These are phyloP conservation scores for Lineus longissimus DNA, from an alignment of 1,140 invertebrate genomes.

Conservation along the genomic window DNA sequence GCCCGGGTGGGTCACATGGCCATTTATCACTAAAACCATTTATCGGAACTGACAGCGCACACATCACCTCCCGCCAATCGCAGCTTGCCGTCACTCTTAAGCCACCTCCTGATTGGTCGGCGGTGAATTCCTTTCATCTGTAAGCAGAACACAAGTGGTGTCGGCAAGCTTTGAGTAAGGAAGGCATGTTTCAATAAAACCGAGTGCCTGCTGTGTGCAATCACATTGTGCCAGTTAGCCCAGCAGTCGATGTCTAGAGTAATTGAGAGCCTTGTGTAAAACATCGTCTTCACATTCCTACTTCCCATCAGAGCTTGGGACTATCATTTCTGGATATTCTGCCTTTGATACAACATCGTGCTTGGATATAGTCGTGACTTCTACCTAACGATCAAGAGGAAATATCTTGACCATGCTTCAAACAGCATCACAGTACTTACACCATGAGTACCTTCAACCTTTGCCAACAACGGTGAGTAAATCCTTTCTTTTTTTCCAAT, in stretches of 20 bases:
- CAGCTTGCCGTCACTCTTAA: slow-evolving; percentile 28
- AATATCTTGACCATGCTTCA: slow-evolving; percentile 17
- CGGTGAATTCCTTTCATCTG: slow-evolving; percentile 35
- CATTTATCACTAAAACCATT: slow-evolving; percentile 36
- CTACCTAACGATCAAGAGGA: slow-evolving; percentile 3
- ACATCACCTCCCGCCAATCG: slow-evolving; percentile 31
- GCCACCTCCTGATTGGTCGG: slow-evolving; percentile 41
- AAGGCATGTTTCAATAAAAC: slow-evolving; percentile 41
- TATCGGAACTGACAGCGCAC: slow-evolving; percentile 33
- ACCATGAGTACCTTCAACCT: slow-evolving; percentile 51
- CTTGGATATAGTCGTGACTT: slow-evolving; percentile 4
- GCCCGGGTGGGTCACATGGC: slow-evolving; percentile 25
- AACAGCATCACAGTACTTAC: slow-evolving; percentile 44
- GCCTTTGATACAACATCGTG: not conserved
- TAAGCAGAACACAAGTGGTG: slow-evolving; percentile 40
- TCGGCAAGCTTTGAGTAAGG: slow-evolving; percentile 32
- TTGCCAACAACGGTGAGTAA: slow-evolving; percentile 50
- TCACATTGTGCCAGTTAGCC: not conserved
- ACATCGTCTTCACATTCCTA: slow-evolving; percentile 1
- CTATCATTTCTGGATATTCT: not conserved
- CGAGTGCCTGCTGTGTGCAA: slow-evolving; percentile 16
- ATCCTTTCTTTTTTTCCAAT: not conserved
- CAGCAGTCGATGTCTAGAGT: slow-evolving; percentile 22
- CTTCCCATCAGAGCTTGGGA: not conserved
- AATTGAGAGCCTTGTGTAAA: slow-evolving; percentile 31